Evolutionary conservation across 2,888 invertebrate species (phyloP).

Genomic region (Luperina nickerlii): DNA sequence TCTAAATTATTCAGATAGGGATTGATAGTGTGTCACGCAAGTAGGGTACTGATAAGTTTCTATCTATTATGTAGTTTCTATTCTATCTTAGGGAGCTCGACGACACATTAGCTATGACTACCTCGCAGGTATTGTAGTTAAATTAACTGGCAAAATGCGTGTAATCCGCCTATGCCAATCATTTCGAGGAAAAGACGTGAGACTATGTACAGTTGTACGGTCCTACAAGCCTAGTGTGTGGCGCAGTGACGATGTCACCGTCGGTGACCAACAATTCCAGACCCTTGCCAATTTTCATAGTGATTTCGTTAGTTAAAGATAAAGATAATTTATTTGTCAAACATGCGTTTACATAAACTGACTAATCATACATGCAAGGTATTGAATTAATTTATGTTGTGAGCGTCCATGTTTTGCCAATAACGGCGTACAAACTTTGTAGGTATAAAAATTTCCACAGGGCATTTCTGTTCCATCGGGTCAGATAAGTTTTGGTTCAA

Average conservation of each 20-base stretch:
- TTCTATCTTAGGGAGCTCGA: neutral
- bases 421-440: too few relatives aligned
- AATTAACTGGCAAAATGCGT: neutral
- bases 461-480: too few relatives aligned
- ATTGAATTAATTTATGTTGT: too few relatives aligned
- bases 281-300: neutral
- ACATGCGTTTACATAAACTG: too few relatives aligned
- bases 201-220: neutral
- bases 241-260: neutral
- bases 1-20: too few relatives aligned
- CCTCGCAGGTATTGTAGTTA: neutral
- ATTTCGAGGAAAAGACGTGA: slow-evolving; percentile 1
- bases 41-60: neutral
- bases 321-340: too few relatives aligned
- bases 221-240: neutral
- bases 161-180: slow-evolving; percentile 2
- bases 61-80: neutral
- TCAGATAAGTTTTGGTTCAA: neutral
- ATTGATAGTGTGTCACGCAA: neutral
- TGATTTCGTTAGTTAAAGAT: neutral
- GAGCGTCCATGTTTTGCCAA: too few relatives aligned
- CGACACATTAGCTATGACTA: neutral
- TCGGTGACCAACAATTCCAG: neutral
- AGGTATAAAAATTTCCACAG: too few relatives aligned
- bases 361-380: too few relatives aligned